phyloP scores from a whole-genome alignment of 30 jellyfish, hydroid and myxozoan species.

The Turritopsis dohrnii region DNA sequence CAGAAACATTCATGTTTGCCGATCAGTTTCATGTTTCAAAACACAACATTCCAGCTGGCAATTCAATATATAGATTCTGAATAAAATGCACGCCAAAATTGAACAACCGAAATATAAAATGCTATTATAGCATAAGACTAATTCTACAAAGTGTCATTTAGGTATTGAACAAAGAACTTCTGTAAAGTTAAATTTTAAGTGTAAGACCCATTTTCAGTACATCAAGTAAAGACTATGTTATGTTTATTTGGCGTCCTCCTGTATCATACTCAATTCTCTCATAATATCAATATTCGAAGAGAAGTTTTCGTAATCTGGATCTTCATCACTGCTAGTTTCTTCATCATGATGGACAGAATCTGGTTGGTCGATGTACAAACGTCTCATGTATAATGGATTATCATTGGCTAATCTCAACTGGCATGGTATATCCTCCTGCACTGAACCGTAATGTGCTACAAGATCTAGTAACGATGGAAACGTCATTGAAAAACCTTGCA shows the following conservation, averaged over 20 bases:
- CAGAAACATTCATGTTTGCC: too few species aligned
- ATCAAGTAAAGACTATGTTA: too few species aligned
- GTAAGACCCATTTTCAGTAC: too few species aligned
- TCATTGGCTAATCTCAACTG: constrained; percentile 58
- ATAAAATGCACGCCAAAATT: too few species aligned
- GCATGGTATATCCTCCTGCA: constrained; percentile 68
- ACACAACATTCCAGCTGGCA: too few species aligned
- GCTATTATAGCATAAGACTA: too few species aligned
- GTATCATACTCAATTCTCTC: constrained; percentile 31
- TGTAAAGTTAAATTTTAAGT: too few species aligned
- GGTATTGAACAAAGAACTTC: too few species aligned
- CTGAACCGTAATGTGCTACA: constrained; percentile 70
- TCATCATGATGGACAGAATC: constrained; percentile 14
- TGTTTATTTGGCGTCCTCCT: neutral
- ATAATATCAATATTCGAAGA: constrained; percentile 48
- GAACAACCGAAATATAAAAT: too few species aligned
- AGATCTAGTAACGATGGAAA: constrained; percentile 48
- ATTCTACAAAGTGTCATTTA: too few species aligned
- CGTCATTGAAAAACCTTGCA: constrained; percentile 55
- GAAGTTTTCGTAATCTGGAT: constrained; percentile 63
- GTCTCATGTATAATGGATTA: constrained; percentile 35
- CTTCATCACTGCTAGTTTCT: constrained; percentile 42
- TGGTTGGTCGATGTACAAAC: neutral
- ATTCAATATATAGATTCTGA: too few species aligned
- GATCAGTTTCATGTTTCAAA: too few species aligned